phyloP scores from a whole-genome alignment of 92 coral and sea anemone species.

The Epizoanthus rinbou region DNA sequence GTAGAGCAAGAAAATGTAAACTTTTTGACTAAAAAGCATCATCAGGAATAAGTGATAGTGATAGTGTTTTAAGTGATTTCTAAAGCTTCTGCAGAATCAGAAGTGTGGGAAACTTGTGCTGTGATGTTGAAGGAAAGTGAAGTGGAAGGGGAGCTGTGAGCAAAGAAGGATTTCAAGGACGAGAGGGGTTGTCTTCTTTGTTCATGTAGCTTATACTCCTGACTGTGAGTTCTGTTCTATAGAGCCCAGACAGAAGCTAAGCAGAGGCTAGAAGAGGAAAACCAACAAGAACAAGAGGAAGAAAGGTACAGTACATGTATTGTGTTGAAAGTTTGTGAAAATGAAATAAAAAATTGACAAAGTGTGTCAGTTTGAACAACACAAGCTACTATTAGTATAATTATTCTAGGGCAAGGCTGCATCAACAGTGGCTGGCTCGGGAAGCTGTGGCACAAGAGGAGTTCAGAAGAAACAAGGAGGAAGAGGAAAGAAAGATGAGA shows the following conservation, averaged over 20 bases:
- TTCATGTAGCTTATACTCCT: not conserved
- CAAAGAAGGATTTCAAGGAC: too few species aligned
- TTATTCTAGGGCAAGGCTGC: conserved; percentile 69
- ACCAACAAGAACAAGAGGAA: conserved; percentile 58
- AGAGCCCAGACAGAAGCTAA: conserved; percentile 75
- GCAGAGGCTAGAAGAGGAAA: conserved; percentile 59
- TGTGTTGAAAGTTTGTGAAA: not conserved
- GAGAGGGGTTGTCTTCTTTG: too few species aligned
- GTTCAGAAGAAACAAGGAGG: conserved; percentile 72
- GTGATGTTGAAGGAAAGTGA: too few species aligned
- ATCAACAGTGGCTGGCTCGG: conserved; percentile 88
- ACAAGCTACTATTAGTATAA: not conserved
- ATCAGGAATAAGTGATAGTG: too few species aligned
- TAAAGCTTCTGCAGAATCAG: too few species aligned
- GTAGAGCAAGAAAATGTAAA: too few species aligned
- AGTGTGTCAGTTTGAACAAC: not conserved
- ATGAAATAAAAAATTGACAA: not conserved
- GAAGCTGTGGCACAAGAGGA: conserved; percentile 87
- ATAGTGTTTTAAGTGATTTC: too few species aligned
- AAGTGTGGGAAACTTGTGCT: too few species aligned
- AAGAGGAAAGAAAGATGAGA: conserved; percentile 80
- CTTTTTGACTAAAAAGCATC: too few species aligned
- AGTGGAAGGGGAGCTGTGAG: too few species aligned
- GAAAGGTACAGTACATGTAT: conserved; percentile 58
- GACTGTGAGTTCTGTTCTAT: not conserved